A percentile compares a stretch with the other conserved stretches of the same genome.
Conservation (phyloP, 2,888 invertebrate species). For the Phaonia tiefii region DNA sequence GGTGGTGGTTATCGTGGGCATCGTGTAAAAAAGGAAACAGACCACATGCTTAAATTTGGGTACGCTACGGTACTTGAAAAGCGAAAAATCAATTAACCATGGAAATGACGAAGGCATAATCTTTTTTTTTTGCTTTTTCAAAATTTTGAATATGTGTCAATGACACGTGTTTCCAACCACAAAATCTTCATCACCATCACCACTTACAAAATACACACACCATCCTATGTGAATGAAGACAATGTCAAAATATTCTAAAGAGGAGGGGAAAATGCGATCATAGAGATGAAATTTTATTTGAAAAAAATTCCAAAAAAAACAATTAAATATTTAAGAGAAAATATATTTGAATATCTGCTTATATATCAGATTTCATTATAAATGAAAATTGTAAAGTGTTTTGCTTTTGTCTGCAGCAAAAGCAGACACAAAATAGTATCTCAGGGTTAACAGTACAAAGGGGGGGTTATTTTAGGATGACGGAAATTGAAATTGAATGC, state of each 20-base stretch:
- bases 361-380: too few species aligned
- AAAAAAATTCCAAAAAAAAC: background rate
- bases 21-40: too few species aligned
- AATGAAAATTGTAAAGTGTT: too few species aligned
- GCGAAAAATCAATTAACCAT: slow-evolving; percentile 37
- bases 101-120: slow-evolving; percentile 7
- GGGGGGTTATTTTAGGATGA: background rate
- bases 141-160: slow-evolving; percentile 35
- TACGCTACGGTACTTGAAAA: slow-evolving; percentile 28
- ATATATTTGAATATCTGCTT: too few species aligned
- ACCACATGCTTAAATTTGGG: slow-evolving; percentile 4
- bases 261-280: background rate
- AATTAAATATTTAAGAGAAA: background rate
- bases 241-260: background rate
- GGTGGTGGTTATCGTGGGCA: too few species aligned
- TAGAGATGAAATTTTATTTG: background rate
- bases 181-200: background rate
- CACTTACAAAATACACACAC: background rate
- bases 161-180: slow-evolving; percentile 51
- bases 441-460: too few species aligned
- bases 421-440: background rate
- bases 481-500: background rate
- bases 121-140: slow-evolving; percentile 12
- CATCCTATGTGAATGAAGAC: background rate
- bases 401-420: background rate